Percentiles rank a stretch among this genome's conserved stretches.
Conservation (phyloP, 2,888 invertebrate species). For the Diaprepes abbreviatus region DNA sequence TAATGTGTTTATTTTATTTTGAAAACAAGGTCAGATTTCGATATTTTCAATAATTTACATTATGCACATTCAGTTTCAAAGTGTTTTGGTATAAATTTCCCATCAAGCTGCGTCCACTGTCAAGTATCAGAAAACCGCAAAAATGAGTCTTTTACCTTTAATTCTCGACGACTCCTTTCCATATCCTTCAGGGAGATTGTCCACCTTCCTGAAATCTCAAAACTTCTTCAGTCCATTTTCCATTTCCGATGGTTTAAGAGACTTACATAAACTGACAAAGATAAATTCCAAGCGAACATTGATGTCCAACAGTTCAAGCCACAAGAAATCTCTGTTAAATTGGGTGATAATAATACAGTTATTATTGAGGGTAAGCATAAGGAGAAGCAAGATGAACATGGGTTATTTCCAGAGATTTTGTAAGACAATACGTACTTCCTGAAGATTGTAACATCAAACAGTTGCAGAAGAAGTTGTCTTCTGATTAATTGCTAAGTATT, state of each 20-base stretch:
- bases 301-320: constrained; percentile 85
- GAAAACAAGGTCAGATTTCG: no score
- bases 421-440: constrained; percentile 80
- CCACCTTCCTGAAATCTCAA: neutral
- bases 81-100: no score
- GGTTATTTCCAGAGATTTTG: constrained; percentile 83
- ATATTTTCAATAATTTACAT: no score
- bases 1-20: no score
- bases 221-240: neutral
- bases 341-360: constrained; percentile 75
- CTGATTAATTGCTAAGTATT: constrained; percentile 80
- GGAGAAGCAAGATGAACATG: constrained; percentile 81
- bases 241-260: neutral
- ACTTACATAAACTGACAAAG: constrained; percentile 67
- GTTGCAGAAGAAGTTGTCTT: constrained; percentile 80
- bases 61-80: no score
- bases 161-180: constrained; percentile 19
- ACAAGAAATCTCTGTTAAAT: constrained; percentile 82
- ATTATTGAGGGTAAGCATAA: constrained; percentile 84
- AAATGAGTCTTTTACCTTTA: constrained; percentile 35
- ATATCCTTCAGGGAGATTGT: neutral
- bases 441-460: constrained; percentile 80
- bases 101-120: neutral
- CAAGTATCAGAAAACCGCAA: neutral
- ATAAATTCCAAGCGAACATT: constrained; percentile 79